phyloP scores from a whole-genome alignment of 2,888 invertebrate genomes.

The Villa cingulata region DNA sequence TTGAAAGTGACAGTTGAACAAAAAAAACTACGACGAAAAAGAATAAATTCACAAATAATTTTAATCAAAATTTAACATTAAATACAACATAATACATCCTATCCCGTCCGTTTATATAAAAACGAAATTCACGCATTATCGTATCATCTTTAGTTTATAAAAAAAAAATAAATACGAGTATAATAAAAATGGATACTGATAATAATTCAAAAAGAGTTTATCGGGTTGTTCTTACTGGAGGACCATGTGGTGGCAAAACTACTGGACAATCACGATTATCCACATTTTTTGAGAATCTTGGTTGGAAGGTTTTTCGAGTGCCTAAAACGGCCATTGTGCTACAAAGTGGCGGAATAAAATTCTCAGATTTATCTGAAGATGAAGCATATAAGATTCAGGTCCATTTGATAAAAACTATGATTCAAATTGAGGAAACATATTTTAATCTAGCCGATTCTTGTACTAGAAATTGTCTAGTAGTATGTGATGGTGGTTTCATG shows the following conservation, averaged over 20 bases:
- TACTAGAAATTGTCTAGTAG: conserved; percentile 83
- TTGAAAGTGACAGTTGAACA: no score
- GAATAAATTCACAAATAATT: no score
- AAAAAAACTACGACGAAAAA: no score
- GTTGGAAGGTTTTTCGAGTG: conserved; percentile 99
- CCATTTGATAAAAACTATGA: conserved; percentile 91
- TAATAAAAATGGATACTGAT: no score
- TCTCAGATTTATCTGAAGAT: conserved; percentile 79
- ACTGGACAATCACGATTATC: conserved; percentile 90
- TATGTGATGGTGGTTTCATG: conserved; percentile 97
- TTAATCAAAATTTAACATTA: no score
- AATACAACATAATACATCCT: no score
- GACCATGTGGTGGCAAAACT: conserved; percentile 97
- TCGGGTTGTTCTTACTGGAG: conserved; percentile 46
- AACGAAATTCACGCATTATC: no score
- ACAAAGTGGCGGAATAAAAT: conserved; percentile 95
- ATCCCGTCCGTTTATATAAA: no score
- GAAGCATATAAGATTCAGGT: conserved; percentile 92
- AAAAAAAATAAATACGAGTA: no score
- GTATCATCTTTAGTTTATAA: no score
- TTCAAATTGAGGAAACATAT: conserved; percentile 93
- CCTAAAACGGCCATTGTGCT: conserved; percentile 98
- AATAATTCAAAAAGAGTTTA: no score
- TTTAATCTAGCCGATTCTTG: conserved; percentile 74
- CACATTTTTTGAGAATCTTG: conserved; percentile 97